Evolutionary conservation across 2,888 invertebrate species (phyloP).

Genomic region (Diaperis boleti): DNA sequence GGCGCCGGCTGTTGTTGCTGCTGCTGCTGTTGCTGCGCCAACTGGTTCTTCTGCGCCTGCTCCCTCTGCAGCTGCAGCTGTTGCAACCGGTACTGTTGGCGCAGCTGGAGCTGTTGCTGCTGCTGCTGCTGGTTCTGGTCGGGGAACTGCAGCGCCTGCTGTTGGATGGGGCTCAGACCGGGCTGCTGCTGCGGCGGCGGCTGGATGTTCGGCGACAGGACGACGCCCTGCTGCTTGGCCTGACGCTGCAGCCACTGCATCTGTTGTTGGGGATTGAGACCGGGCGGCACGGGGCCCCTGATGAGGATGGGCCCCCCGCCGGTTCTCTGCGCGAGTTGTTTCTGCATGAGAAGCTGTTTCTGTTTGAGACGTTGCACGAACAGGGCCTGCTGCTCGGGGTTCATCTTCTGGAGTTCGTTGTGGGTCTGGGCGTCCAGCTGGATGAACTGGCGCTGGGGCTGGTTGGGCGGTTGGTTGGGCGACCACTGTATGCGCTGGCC

Average conservation of each 20-base stretch:
- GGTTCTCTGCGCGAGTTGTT: conserved; percentile 69
- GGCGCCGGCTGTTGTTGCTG: conserved; percentile 24
- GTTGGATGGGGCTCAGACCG: conserved; percentile 63
- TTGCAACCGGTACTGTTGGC: conserved; percentile 73
- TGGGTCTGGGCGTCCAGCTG: conserved; percentile 87
- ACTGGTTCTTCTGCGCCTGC: conserved; percentile 53
- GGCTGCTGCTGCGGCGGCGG: conserved; percentile 51
- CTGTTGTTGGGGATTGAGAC: conserved; percentile 64
- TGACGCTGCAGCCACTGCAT: conserved; percentile 66
- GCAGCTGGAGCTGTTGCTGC: conserved; percentile 65
- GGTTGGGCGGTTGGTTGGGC: conserved; percentile 54
- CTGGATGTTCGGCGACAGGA: conserved; percentile 57
- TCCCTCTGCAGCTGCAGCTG: conserved; percentile 68
- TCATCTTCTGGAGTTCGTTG: conserved; percentile 84
- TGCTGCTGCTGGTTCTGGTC: conserved; percentile 56
- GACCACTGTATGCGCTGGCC: conserved; percentile 59
- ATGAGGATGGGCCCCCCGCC: conserved; percentile 63
- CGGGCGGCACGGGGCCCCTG: conserved; percentile 62
- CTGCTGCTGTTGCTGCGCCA: conserved; percentile 37
- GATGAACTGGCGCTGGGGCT: conserved; percentile 76
- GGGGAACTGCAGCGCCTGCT: conserved; percentile 49
- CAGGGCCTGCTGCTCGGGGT: conserved; percentile 82
- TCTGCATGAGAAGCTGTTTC: conserved; percentile 69
- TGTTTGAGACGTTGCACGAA: conserved; percentile 81
- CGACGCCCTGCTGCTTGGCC: conserved; percentile 64